Conservation (phyloP, 2,113 vertebrate genomes). For the Serilophus lunatus region DNA sequence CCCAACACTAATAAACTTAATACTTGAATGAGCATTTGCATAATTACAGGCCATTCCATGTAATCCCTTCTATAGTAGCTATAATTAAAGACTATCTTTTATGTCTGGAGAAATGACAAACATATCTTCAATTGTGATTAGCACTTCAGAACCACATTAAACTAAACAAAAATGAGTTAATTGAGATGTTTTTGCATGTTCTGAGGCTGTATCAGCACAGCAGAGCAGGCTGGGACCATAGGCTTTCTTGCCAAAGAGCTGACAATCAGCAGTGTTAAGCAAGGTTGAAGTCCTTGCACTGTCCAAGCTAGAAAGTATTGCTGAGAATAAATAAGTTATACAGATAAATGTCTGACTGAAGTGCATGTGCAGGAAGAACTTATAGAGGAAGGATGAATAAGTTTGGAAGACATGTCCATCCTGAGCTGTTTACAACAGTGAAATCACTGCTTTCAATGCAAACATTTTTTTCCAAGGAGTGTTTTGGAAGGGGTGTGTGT, state of each 20-base stretch:
- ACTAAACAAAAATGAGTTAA: background rate
- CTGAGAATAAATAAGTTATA: background rate
- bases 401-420: background rate
- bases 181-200: background rate
- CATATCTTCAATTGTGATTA: background rate
- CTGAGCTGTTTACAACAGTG: background rate
- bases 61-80: background rate
- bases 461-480: background rate
- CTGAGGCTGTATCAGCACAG: background rate
- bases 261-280: background rate
- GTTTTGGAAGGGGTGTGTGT: background rate
- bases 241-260: background rate
- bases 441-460: background rate
- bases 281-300: background rate
- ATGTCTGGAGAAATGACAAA: slow-evolving; percentile 21
- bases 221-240: background rate
- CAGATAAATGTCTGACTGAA: background rate
- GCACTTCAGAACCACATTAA: background rate
- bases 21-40: background rate
- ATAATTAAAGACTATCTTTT: slow-evolving; percentile 1
- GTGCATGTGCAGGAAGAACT: background rate
- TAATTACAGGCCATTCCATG: background rate
- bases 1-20: background rate
- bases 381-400: background rate
- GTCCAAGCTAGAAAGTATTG: background rate